phyloP scores from a whole-genome alignment of 2,888 invertebrate species.

The Heliconius ethilla region DNA sequence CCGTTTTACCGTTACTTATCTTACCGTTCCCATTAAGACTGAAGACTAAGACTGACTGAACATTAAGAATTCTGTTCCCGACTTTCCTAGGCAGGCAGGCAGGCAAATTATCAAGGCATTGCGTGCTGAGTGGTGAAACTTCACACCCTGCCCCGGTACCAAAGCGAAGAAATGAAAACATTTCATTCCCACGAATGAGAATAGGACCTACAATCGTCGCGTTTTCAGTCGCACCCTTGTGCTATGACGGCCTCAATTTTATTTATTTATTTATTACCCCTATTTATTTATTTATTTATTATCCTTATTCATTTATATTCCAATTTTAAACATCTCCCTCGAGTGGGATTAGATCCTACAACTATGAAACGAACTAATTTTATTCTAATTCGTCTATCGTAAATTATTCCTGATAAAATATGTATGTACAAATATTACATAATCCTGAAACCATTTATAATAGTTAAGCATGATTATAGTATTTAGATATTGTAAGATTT shows the following conservation, averaged over 20 bases:
- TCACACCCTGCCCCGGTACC: background rate
- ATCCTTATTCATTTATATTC: too few species aligned
- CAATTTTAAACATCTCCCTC: too few species aligned
- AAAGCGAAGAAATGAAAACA: background rate
- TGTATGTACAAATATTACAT: background rate
- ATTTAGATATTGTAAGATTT: background rate
- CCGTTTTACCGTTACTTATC: too few species aligned
- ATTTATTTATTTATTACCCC: background rate
- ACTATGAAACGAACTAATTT: background rate
- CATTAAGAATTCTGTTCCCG: too few species aligned
- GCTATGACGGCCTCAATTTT: background rate
- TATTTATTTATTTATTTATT: too few species aligned
- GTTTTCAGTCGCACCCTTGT: background rate
- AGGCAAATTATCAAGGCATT: too few species aligned
- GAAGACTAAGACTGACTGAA: too few species aligned
- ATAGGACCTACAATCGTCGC: background rate
- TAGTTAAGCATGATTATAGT: background rate
- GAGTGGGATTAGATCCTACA: background rate
- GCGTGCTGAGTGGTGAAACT: too few species aligned
- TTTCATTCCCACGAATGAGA: background rate
- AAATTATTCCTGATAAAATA: background rate
- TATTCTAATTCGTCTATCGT: background rate
- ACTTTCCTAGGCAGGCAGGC: too few species aligned
- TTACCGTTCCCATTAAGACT: too few species aligned
- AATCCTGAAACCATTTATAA: constrained; percentile 1